These are phyloP conservation scores for Oreortyx pictus DNA, from an alignment of 2,797 vertebrate genomes.

Conservation along the genomic window DNA sequence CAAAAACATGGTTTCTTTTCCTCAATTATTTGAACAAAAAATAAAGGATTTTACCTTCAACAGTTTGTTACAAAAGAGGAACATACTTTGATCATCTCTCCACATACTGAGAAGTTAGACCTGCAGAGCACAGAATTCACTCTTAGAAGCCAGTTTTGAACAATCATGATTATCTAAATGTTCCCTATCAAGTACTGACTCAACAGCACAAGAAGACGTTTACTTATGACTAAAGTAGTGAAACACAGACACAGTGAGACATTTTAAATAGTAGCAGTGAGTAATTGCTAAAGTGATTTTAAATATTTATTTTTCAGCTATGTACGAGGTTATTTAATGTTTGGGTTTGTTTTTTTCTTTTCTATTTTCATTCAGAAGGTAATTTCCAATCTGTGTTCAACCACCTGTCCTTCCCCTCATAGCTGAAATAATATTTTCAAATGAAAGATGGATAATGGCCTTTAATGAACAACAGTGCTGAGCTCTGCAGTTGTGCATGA, in stretches of 20 bases:
- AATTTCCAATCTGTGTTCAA: conserved; percentile 15
- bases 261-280: too few species aligned
- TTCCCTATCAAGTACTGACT: background rate
- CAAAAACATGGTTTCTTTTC: background rate
- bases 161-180: background rate
- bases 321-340: conserved; percentile 10
- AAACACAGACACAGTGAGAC: background rate
- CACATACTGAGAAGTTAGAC: background rate
- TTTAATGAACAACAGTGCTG: background rate
- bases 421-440: background rate
- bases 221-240: background rate
- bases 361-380: conserved; percentile 62
- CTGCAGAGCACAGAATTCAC: background rate
- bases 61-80: background rate
- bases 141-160: background rate
- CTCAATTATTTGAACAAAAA: background rate
- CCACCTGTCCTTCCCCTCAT: background rate
- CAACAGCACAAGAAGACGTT: background rate
- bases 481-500: background rate
- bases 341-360: conserved; percentile 24
- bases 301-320: conserved; percentile 46
- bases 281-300: conserved; percentile 29
- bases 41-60: background rate
- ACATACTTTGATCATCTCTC: background rate
- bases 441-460: background rate